Evolutionary conservation across 2,888 invertebrate species (phyloP), one percentile per base, ranked within the genome.

Genomic region (Napeogenes sylphis): DNA sequence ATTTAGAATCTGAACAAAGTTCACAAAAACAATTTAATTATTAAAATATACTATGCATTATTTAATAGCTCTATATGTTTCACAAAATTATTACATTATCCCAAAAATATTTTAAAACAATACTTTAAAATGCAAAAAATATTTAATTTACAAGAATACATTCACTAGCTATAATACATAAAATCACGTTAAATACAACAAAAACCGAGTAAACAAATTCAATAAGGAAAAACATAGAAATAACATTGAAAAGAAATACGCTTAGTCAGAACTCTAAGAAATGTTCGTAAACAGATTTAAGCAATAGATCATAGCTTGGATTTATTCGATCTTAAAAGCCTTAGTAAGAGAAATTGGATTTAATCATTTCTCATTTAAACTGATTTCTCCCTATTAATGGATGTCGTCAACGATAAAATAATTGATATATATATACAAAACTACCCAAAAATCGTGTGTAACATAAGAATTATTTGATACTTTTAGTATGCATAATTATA

Each of bases 231-330:
- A 51, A 51, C 14, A 30, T 12, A 51, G 12, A 12, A 51, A 30
- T 30, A 21, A 51, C 21, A 21, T 51, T 14, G 30, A 51, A 51
- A 51, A 51, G 51, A 51, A 51, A 30, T 47, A 51, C 30, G 51
- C 30, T n/a, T 10, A 8, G 12, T 51, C 30, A 10, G 51, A 51
- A 30, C 30, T 51, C 51, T 51, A 30, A 30, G 51, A 51, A 51
- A 51, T 30, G 51, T 51, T 30, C 4, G 51, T 30, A 51, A 51
- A 51, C 51, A 51, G 51, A 51, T 51, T 51, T 51, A 51, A 30
- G 51, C 6, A 51, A 51, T 51, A 51, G 51, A 51, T 51, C 51
- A 51, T 51, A 51, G 30, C 51, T 21, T 51, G 30, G 51, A 51
- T 47, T 47, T 21, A 47, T 47, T 14, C 13, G 14, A 47, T 47